A percentile compares a stretch with the other conserved stretches of the same genome.
Evolutionary conservation across 2,888 invertebrate genomes (phyloP).

Genomic region (Eugnorisma glareosa): DNA sequence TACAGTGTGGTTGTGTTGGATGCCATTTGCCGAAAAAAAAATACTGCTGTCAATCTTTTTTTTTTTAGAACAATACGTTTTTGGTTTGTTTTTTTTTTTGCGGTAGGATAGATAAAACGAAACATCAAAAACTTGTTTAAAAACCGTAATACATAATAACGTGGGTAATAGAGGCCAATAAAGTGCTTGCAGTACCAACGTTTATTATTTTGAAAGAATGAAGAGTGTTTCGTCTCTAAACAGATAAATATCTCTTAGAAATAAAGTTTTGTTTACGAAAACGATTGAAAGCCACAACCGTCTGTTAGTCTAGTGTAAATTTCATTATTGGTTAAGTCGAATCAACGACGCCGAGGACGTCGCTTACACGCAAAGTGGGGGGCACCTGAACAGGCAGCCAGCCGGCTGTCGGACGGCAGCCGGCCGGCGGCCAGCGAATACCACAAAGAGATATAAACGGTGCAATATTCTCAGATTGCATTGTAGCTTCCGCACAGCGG

Average conservation of each 20-base stretch:
- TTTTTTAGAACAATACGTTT: too few relatives aligned
- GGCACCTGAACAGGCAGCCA: constrained; percentile 20
- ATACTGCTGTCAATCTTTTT: neutral
- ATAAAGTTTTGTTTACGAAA: neutral
- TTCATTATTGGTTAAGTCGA: constrained; percentile 17
- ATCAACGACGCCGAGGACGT: constrained; percentile 14
- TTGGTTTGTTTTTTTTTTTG: neutral
- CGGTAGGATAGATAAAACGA: neutral
- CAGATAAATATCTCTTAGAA: neutral
- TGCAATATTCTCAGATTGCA: constrained; percentile 42
- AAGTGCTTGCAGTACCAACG: neutral
- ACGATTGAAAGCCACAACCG: neutral
- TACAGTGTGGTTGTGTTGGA: neutral
- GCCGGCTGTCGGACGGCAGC: constrained; percentile 6
- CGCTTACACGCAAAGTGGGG: constrained; percentile 16
- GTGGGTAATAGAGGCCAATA: neutral
- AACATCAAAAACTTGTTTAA: neutral
- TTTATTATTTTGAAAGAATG: neutral
- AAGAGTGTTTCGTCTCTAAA: neutral
- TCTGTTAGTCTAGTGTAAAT: neutral
- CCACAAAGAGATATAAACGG: constrained; percentile 57
- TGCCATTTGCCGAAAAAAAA: neutral
- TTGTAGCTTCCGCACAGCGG: constrained; percentile 25
- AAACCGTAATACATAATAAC: neutral
- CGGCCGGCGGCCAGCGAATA: constrained; percentile 25